Percentiles rank a stretch among this genome's conserved stretches.
phyloP scores from a whole-genome alignment of 2,113 vertebrate species.

The Motacilla tschutschensis region DNA sequence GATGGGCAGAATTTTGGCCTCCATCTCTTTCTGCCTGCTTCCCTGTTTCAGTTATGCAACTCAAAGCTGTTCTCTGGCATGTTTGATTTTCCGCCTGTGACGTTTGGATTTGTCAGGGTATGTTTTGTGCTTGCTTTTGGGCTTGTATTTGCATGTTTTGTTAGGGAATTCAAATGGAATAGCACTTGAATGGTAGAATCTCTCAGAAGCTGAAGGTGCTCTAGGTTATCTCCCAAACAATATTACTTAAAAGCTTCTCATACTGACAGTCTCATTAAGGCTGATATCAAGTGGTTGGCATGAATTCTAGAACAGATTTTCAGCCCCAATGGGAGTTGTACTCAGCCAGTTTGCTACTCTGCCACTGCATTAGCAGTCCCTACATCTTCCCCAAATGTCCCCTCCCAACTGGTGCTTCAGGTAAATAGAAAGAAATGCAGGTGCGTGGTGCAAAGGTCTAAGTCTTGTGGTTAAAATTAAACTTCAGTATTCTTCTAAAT shows the following conservation, averaged over 20 bases:
- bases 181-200: background rate
- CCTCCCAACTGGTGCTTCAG: background rate
- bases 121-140: background rate
- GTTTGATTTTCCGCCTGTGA: background rate
- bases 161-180: background rate
- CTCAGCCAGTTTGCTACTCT: background rate
- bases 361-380: background rate
- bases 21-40: background rate
- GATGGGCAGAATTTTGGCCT: slow-evolving; percentile 9
- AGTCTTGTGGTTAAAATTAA: background rate
- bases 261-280: slow-evolving; percentile 9
- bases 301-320: slow-evolving; percentile 40
- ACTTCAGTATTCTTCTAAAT: background rate
- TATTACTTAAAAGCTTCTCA: slow-evolving; percentile 18
- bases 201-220: background rate
- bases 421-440: background rate
- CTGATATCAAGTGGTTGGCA: slow-evolving; percentile 29
- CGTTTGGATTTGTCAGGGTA: background rate
- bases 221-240: background rate
- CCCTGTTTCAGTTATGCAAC: background rate
- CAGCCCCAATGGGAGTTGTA: background rate
- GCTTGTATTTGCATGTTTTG: background rate
- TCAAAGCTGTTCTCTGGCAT: background rate
- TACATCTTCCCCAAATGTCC: background rate
- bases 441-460: background rate